These are phyloP conservation scores for Drosophila cyrtoloma DNA, from an alignment of 2,888 invertebrate species.

Conservation along the genomic window DNA sequence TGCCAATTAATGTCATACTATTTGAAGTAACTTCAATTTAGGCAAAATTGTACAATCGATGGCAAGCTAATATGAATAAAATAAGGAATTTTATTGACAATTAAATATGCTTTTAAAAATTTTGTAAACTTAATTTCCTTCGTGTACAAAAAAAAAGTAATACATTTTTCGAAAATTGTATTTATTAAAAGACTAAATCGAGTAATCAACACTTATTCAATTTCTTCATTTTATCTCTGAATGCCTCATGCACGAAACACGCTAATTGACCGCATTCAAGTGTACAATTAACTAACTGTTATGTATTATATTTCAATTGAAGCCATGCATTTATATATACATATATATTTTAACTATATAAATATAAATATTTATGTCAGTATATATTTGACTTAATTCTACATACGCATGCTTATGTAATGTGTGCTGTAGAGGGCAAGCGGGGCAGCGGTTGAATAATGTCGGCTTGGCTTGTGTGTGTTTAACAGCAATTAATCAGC, in stretches of 20 bases:
- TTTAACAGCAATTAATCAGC: conserved; percentile 78
- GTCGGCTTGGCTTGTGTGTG: conserved; percentile 67
- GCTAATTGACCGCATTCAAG: conserved; percentile 23
- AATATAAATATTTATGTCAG: not conserved
- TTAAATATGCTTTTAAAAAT: not conserved
- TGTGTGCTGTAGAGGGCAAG: conserved; percentile 21
- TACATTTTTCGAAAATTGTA: not conserved
- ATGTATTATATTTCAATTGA: conserved; percentile 21
- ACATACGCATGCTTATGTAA: conserved; percentile 33
- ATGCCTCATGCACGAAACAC: not conserved
- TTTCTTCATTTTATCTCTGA: not conserved
- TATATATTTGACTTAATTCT: conserved; percentile 3
- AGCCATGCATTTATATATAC: not conserved
- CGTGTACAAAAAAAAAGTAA: not conserved
- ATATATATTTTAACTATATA: not conserved
- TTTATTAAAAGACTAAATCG: not conserved
- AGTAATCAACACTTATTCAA: not conserved
- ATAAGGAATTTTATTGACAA: not conserved
- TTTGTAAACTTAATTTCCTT: not conserved
- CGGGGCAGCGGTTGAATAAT: conserved; percentile 62
- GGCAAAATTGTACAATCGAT: not conserved
- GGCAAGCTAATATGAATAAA: not conserved
- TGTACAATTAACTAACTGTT: conserved; percentile 1
- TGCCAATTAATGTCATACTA: not conserved
- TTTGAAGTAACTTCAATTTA: not conserved